Percentiles rank a stretch among this genome's conserved stretches.
phyloP scores from a whole-genome alignment of 1,140 invertebrate genomes.

The Danaus melanippus region DNA sequence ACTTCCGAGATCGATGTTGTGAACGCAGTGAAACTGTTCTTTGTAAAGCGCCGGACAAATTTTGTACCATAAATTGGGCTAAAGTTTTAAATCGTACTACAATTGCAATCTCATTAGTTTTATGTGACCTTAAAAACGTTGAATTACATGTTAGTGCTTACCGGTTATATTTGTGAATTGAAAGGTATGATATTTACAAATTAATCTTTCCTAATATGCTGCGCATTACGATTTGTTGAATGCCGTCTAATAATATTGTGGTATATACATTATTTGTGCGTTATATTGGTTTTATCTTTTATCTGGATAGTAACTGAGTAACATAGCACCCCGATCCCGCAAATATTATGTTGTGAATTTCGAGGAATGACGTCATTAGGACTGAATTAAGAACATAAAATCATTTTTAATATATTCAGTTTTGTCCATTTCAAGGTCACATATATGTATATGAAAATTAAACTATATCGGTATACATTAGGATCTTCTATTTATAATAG shows the following conservation, averaged over 20 bases:
- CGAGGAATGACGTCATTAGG: constrained; percentile 61
- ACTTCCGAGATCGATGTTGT: constrained; percentile 63
- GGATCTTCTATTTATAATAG: constrained; percentile 55
- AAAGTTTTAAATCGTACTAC: constrained; percentile 33
- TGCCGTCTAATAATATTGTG: too few species aligned
- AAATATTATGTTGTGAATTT: constrained; percentile 37
- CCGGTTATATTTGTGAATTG: constrained; percentile 30
- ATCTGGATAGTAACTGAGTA: background rate
- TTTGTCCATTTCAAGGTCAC: constrained; percentile 57
- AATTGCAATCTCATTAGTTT: constrained; percentile 14
- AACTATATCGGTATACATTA: constrained; percentile 49
- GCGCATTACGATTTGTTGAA: constrained; percentile 33
- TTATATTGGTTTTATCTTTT: too few species aligned
- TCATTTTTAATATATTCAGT: constrained; percentile 53
- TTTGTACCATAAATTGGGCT: constrained; percentile 44
- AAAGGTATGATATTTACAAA: constrained; percentile 58
- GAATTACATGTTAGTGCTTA: constrained; percentile 28
- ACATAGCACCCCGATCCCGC: background rate
- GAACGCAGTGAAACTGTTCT: constrained; percentile 44
- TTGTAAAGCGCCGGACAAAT: constrained; percentile 52
- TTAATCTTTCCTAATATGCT: constrained; percentile 55
- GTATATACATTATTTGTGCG: too few species aligned
- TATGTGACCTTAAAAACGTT: constrained; percentile 26
- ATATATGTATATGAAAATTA: constrained; percentile 41
- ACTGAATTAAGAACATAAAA: constrained; percentile 65